Base-by-base conservation (phyloP, 2,888 invertebrate genomes). In the Melinaea menophilus region DNA sequence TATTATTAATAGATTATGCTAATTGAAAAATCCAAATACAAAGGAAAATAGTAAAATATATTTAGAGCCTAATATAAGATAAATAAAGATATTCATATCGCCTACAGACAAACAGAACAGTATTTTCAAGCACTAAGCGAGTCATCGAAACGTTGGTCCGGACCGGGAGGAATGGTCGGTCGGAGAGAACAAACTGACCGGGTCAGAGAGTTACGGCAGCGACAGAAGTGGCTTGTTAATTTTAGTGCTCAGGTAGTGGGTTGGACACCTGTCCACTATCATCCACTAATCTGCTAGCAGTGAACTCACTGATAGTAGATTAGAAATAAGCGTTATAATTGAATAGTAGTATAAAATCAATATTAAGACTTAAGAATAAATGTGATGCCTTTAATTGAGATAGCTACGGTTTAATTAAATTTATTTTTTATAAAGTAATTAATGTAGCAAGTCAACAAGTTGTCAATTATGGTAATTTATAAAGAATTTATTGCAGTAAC, bases 31-130 rank as follows among this genome's bases (percentile, higher is more conserved):
- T 37, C 1, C 37, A 37, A 37, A 37, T 3, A 4, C 7, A 37
- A 1, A 37, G 3, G 2, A 37, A 37, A 37, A 37, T 37, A 37
- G 4, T 37, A 37, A 37, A 37, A 37, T 5, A 37, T 37, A 37
- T 37, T 4, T 5, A 37, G 7, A 37, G 5, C 2, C 7, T 37
- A 22, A 22, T 22, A 22, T 22, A 22, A 1, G 37, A 37, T 37
- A n/a, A 35, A 41, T 7, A 45, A 12, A 33, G 35, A 37, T 46
- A 7, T 56, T 45, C 9, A 5, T 51, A 22, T n/a, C 33, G 37
- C 33, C 7, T 46, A n/a, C 71, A 92, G 92, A 72, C 92, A 92
- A 85, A 92, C 93, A 0, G 92, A 92, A 70, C 88, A 90, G 72
- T 93, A 93, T 72, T 93, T 93, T 72, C 88, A 86, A 78, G 84